phyloP scores from a whole-genome alignment of 2,797 vertebrate genomes.

The Sebastes oblongus region DNA sequence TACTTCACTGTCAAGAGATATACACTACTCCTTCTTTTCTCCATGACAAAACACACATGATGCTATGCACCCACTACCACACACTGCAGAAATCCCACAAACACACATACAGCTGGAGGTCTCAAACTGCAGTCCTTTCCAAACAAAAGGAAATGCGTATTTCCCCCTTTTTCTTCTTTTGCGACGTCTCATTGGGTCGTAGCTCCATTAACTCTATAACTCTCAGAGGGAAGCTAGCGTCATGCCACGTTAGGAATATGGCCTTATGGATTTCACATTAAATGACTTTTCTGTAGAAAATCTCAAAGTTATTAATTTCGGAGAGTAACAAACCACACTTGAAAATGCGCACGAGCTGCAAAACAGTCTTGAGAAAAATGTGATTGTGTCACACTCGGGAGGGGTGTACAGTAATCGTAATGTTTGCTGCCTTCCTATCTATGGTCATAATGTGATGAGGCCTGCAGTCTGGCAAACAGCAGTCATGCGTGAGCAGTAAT shows the following conservation, averaged over 20 bases:
- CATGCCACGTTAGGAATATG: slow-evolving; percentile 70
- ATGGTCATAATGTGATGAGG: slow-evolving; percentile 44
- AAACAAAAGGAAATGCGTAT: slow-evolving; percentile 40
- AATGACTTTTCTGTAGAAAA: slow-evolving; percentile 51
- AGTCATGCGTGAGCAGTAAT: slow-evolving; percentile 71
- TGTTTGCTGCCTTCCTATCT: slow-evolving; percentile 31
- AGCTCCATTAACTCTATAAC: slow-evolving; percentile 68
- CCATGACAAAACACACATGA: slow-evolving; percentile 46
- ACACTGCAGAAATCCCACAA: slow-evolving; percentile 21
- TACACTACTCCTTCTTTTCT: slow-evolving; percentile 26
- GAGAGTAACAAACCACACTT: neutral
- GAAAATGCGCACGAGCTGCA: neutral
- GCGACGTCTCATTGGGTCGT: slow-evolving; percentile 54
- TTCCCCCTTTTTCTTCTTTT: neutral
- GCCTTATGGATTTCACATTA: slow-evolving; percentile 64
- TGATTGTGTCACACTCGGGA: neutral
- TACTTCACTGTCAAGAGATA: slow-evolving; percentile 62
- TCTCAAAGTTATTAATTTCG: slow-evolving; percentile 33
- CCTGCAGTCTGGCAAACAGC: slow-evolving; percentile 47
- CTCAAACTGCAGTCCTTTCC: slow-evolving; percentile 1
- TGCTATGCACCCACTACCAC: neutral
- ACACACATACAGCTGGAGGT: slow-evolving; percentile 13
- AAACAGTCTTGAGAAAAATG: neutral
- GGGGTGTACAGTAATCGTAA: neutral
- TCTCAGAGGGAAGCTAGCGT: slow-evolving; percentile 57